Conservation (phyloP, 2,797 vertebrate species). For the Danio aesculapii region DNA sequence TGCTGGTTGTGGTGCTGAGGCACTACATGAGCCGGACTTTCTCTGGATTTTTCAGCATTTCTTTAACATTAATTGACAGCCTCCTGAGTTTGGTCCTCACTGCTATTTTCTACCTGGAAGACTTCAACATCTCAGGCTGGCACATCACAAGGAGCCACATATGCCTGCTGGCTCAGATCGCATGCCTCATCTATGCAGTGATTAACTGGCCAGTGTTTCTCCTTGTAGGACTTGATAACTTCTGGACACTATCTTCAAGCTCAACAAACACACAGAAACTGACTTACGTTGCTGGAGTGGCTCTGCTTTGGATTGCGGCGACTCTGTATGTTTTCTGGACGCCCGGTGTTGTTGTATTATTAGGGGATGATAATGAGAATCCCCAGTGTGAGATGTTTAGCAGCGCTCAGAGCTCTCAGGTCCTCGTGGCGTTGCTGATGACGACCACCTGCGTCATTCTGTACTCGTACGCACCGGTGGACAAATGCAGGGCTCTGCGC, state of each 20-base stretch:
- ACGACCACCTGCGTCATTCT: constrained; percentile 54
- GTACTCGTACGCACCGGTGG: constrained; percentile 48
- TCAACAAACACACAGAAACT: constrained; percentile 58
- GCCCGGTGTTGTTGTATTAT: constrained; percentile 57
- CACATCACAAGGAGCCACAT: constrained; percentile 82
- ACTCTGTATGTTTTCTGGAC: constrained; percentile 73
- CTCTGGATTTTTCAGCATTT: constrained; percentile 82
- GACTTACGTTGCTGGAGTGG: constrained; percentile 60
- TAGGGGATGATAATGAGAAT: constrained; percentile 55
- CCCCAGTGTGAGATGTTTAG: constrained; percentile 73
- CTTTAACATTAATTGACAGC: constrained; percentile 80
- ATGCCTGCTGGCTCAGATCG: constrained; percentile 84
- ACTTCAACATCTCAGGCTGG: constrained; percentile 75
- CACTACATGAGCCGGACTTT: constrained; percentile 73
- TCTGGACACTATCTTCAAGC: constrained; percentile 66
- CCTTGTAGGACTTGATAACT: constrained; percentile 78
- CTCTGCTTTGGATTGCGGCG: constrained; percentile 75
- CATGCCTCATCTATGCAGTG: constrained; percentile 72
- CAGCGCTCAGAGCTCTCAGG: constrained; percentile 73
- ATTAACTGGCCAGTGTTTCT: constrained; percentile 82
- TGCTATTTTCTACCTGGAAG: constrained; percentile 72
- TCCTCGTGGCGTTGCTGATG: constrained; percentile 65
- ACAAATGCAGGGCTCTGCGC: constrained; percentile 56
- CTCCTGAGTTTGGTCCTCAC: constrained; percentile 69
- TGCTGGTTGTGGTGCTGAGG: constrained; percentile 76